Evolutionary conservation across 2,797 vertebrate species (phyloP), one percentile per base, ranked within the genome.

Genomic region (Rhynchonycteris naso): DNA sequence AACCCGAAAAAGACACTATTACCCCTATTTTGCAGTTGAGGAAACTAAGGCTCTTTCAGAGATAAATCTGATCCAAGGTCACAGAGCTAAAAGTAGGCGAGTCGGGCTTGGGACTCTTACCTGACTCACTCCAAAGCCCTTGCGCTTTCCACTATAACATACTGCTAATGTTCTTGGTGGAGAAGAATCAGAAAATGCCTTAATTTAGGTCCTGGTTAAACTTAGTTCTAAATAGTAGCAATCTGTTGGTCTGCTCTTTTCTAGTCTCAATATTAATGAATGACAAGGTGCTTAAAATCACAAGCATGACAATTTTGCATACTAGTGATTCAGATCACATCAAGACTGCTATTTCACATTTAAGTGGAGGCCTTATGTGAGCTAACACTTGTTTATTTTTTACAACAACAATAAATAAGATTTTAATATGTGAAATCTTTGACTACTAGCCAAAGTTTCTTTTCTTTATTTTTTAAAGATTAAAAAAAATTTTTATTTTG

Each of bases 201-300:
- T 81, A 50, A 87, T 43, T 72, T 74, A 54, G 47, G 21, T n/a
- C 54, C 7, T 63, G 28, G 65, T 94, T 75, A 84, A 61, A 63
- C 65, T 91, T 88, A 92, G 72, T 81, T 76, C 78, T 79, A 91
- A 91, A 65, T 13, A 69, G 69, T 28, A 83, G 54, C 22, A 50
- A 80, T 47, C 75, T 82, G 16, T 52, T 90, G 61, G 35, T 78
- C 58, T 81, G 66, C 24, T 33, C 38, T 93, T 92, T 58, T 58
- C 56, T 61, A 76, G 75, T 50, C 22, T 84, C 65, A 93, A 56
- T 93, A 59, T 81, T 85, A 85, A 74, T 76, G 59, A 92, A 94
- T 81, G 56, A 83, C 69, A 90, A 74, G 52, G 47, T 80, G 79
- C 52, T 88, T 90, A 81, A 85, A 90, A 88, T 82, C 30, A 72